Percentiles rank a stretch among this genome's conserved stretches.
These are phyloP conservation scores for Acronicta aceris DNA, from an alignment of 2,888 invertebrate species.

Conservation along the genomic window DNA sequence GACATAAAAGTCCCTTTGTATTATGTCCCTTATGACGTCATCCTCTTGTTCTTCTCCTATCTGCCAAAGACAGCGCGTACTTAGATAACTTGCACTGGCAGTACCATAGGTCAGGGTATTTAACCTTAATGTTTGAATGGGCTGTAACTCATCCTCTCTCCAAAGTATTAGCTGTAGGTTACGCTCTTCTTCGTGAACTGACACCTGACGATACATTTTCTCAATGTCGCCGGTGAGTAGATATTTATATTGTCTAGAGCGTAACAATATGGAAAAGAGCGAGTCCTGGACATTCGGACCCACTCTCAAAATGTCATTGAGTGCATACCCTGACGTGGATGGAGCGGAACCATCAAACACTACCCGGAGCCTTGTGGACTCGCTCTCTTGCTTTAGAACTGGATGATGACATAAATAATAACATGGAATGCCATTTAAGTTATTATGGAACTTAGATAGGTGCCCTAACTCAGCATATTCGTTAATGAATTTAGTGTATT, in stretches of 20 bases:
- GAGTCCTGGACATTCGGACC: conserved; percentile 16
- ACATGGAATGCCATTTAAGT: neutral
- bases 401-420: conserved; percentile 69
- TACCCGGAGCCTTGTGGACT: conserved; percentile 49
- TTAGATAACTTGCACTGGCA: conserved; percentile 2
- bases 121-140: conserved; percentile 3
- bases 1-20: no score
- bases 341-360: conserved; percentile 51
- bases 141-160: conserved; percentile 1
- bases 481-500: neutral
- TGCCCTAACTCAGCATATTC: conserved; percentile 1
- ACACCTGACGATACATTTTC: conserved; percentile 14
- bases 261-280: conserved; percentile 15
- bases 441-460: neutral
- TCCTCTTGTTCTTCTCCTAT: no score
- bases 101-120: conserved; percentile 12
- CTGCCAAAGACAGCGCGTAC: no score
- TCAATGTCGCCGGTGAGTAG: conserved; percentile 16
- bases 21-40: no score
- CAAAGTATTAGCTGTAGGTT: conserved; percentile 7
- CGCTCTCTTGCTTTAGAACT: conserved; percentile 57
- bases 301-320: conserved; percentile 17
- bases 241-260: conserved; percentile 29
- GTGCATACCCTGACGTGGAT: conserved; percentile 39
- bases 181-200: conserved; percentile 7